Evolutionary conservation across 2,888 invertebrate species (phyloP), one percentile per base, ranked within the genome.

Genomic region (Cistogaster globosa): DNA sequence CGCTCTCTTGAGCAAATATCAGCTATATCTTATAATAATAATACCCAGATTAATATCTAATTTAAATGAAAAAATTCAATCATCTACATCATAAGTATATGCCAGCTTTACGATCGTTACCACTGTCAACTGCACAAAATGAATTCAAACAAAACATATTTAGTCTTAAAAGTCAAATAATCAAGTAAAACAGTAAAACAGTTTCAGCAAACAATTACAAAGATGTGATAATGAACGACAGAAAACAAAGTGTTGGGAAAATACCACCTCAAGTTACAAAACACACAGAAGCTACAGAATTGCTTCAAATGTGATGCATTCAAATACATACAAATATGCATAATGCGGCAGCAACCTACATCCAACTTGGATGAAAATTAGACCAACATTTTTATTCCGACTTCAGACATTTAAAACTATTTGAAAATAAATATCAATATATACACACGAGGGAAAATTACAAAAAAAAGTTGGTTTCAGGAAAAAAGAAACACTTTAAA

Each of bases 171-270:
- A 58, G 26, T 18, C 14, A 32, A 57, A 65, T n/a, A 63, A 65
- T 42, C 26, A 65, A 55, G 14, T 26, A 8, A 42, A 51, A 22
- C 8, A n/a, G 14, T 38, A 8, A 16, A 38, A 74, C 62, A 22
- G n/a, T 38, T 48, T 45, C 74, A 55, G 26, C 53, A 80, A 82
- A 69, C 76, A 69, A 22, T 32, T 55, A 58, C 18, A 22, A 55
- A 62, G 60, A 77, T 83, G 72, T 68, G 77, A 77, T 77, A 77
- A 83, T 83, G 72, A 72, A 76, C 67, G 58, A 20, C 58, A 71
- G 58, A 65, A 60, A 69, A 83, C 36, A 72, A 68, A 68, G 67
- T 77, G 65, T 67, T 67, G 83, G 45, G 32, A 72, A 83, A 76
- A 76, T 67, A 77, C 72, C 69, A 76, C 65, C 71, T 82, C 16